Conservation (phyloP, 2,113 vertebrate genomes). For the Acrocephalus kingi region DNA sequence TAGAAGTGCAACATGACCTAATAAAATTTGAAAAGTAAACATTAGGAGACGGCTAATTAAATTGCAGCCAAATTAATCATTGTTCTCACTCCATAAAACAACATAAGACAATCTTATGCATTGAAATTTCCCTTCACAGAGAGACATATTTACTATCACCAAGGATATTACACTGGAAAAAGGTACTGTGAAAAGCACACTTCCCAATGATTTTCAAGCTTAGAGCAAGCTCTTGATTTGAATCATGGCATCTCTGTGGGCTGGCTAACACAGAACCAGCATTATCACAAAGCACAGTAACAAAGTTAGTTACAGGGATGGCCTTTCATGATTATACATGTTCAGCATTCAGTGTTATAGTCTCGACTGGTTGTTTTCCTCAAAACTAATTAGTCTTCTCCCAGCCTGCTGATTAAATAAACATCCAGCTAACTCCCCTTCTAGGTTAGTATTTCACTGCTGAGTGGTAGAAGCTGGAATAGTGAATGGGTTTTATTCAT, state of each 20-base stretch:
- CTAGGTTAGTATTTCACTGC: neutral
- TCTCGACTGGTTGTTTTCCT: neutral
- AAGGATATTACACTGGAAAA: constrained; percentile 35
- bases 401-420: neutral
- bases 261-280: neutral
- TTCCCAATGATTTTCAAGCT: neutral
- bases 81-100: neutral
- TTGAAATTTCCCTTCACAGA: neutral
- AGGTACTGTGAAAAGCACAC: neutral
- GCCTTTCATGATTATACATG: neutral
- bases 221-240: neutral
- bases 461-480: neutral
- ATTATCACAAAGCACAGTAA: neutral
- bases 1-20: neutral
- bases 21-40: constrained; percentile 10
- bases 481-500: neutral
- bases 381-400: neutral
- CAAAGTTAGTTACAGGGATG: neutral
- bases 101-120: neutral
- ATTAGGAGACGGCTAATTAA: constrained; percentile 2
- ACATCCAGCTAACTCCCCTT: neutral
- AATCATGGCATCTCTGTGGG: neutral
- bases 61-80: constrained; percentile 27
- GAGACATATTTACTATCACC: neutral
- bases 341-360: neutral